A percentile compares a stretch with the other conserved stretches of the same genome.
Conservation (phyloP, 23 tunicate genomes). For the Trididemnum nubilum region DNA sequence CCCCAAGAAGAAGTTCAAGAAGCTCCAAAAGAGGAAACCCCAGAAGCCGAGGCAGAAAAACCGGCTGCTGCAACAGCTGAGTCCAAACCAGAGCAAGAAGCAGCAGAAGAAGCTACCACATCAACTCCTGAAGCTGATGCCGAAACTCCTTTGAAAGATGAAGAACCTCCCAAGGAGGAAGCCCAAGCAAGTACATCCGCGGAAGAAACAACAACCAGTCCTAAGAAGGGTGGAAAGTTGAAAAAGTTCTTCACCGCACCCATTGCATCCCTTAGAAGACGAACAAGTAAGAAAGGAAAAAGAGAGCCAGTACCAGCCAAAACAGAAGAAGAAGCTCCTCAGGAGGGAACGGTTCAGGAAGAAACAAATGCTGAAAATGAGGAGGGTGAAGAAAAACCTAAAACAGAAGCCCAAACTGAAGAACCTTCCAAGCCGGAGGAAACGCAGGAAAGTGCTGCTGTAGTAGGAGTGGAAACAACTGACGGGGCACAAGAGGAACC, state of each 20-base stretch:
- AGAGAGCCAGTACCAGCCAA: constrained; percentile 42
- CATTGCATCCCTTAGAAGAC: constrained; percentile 39
- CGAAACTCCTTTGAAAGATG: constrained; percentile 2
- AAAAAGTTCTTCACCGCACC: constrained; percentile 49
- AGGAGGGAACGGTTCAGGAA: neutral
- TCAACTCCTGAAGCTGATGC: constrained; percentile 22
- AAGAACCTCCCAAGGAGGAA: constrained; percentile 25
- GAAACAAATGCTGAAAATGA: neutral
- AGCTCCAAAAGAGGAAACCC: neutral
- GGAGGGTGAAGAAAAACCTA: constrained; percentile 7
- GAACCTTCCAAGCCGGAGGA: neutral
- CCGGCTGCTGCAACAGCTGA: constrained; percentile 27
- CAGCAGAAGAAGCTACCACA: neutral
- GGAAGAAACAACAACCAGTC: constrained; percentile 11
- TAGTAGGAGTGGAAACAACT: neutral
- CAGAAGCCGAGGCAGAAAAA: neutral
- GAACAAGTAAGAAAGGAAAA: constrained; percentile 47
- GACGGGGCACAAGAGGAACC: constrained; percentile 30
- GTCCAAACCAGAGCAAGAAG: constrained; percentile 1
- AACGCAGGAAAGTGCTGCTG: constrained; percentile 4
- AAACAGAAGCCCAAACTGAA: constrained; percentile 6
- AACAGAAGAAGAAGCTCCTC: constrained; percentile 22
- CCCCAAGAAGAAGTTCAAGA: constrained; percentile 8
- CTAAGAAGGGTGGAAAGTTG: constrained; percentile 41
- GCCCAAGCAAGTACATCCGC: neutral